A percentile compares a stretch with the other conserved stretches of the same genome.
These are phyloP conservation scores for Dioctria linearis DNA, from an alignment of 2,888 invertebrate species.

Conservation along the genomic window DNA sequence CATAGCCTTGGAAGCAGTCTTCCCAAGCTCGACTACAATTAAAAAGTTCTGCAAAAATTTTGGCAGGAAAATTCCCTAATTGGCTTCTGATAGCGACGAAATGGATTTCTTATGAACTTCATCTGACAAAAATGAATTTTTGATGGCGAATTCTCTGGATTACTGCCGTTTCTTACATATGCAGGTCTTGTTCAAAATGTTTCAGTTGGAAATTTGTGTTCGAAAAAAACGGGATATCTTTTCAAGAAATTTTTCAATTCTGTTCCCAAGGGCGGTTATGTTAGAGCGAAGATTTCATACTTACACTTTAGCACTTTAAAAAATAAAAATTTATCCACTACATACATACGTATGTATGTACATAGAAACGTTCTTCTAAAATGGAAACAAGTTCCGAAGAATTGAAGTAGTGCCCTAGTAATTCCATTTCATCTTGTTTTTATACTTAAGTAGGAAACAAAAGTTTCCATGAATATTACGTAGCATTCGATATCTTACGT, in stretches of 20 bases:
- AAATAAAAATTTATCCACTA: no score
- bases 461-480: not conserved
- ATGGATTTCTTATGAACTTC: constrained; percentile 36
- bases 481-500: not conserved
- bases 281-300: no score
- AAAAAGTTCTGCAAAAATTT: constrained; percentile 37
- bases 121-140: constrained; percentile 27
- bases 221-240: no score
- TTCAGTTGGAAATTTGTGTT: no score
- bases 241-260: no score
- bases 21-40: constrained; percentile 24
- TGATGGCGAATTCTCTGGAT: not conserved
- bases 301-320: no score
- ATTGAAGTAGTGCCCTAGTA: not conserved
- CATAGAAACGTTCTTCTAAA: not conserved
- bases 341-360: no score
- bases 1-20: not conserved
- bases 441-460: constrained; percentile 4
- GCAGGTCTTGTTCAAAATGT: no score
- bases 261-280: no score
- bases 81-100: constrained; percentile 26
- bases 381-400: not conserved
- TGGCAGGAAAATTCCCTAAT: constrained; percentile 41
- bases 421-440: not conserved
- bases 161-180: not conserved